Evolutionary conservation across 2,113 vertebrate genomes (phyloP).

Genomic region (Fregata magnificens): DNA sequence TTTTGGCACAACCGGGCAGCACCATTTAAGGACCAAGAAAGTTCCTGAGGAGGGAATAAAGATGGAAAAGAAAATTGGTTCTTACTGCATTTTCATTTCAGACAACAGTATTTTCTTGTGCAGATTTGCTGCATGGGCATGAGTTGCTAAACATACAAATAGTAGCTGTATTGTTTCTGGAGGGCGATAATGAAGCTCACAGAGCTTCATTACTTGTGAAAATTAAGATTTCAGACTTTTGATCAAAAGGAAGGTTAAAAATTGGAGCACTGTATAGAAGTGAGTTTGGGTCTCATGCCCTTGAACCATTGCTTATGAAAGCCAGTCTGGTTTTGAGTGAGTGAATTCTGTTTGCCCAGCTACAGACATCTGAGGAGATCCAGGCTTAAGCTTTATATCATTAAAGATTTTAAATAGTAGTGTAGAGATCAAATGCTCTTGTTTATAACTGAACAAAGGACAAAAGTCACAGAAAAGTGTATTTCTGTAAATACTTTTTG

Average conservation of each 20-base stretch:
- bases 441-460: neutral
- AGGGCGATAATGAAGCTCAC: neutral
- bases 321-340: neutral
- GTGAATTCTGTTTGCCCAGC: neutral
- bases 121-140: neutral
- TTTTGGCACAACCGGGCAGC: neutral
- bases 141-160: neutral
- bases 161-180: neutral
- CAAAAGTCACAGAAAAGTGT: neutral
- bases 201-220: neutral
- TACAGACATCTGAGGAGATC: neutral
- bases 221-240: neutral
- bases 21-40: neutral
- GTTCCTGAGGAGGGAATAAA: neutral
- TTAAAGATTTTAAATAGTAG: neutral
- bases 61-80: neutral
- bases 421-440: neutral
- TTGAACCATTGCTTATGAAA: neutral
- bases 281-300: neutral
- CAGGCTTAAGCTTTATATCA: neutral
- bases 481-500: neutral
- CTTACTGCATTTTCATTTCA: neutral
- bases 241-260: neutral
- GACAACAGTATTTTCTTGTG: neutral
- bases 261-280: neutral